Evolutionary conservation across 1,140 invertebrate genomes (phyloP).

Genomic region (Bactericera cockerelli): DNA sequence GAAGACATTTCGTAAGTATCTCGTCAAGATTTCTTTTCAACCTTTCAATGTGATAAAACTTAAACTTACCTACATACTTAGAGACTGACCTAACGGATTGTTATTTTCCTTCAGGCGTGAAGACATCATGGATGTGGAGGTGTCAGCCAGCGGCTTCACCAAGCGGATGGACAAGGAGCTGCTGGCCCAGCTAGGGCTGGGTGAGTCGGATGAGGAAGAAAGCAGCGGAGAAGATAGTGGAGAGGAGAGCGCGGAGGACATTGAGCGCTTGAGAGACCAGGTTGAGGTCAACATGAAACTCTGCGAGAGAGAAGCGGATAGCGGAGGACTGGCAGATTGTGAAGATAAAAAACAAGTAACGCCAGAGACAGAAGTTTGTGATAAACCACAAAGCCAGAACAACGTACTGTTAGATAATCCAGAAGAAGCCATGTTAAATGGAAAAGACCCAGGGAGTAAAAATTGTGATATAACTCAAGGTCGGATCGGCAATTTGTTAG

Average conservation of each 20-base stretch:
- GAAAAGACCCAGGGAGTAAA: not conserved
- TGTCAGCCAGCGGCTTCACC: constrained; percentile 80
- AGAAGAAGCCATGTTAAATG: too few species aligned
- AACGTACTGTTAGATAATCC: too few species aligned
- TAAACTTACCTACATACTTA: too few species aligned
- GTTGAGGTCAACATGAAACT: constrained; percentile 17
- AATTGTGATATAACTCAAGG: too few species aligned
- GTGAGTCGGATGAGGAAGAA: constrained; percentile 30
- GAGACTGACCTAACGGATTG: too few species aligned
- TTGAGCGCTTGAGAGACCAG: constrained; percentile 26
- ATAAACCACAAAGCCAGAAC: constrained; percentile 9
- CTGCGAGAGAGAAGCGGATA: constrained; percentile 12
- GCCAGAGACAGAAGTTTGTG: constrained; percentile 18
- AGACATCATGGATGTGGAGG: constrained; percentile 71
- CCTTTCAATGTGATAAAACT: constrained; percentile 26
- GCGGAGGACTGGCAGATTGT: constrained; percentile 22
- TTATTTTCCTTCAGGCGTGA: constrained; percentile 42
- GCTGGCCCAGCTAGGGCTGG: constrained; percentile 34
- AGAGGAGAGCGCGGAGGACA: constrained; percentile 22
- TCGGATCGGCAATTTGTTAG: too few species aligned
- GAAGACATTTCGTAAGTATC: constrained; percentile 46
- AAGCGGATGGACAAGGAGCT: constrained; percentile 68
- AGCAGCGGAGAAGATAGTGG: constrained; percentile 26
- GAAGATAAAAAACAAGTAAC: constrained; percentile 23
- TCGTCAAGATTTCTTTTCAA: too few species aligned